Conservation (phyloP, 2,888 invertebrate genomes). For the Ichneumoninae sp. region DNA sequence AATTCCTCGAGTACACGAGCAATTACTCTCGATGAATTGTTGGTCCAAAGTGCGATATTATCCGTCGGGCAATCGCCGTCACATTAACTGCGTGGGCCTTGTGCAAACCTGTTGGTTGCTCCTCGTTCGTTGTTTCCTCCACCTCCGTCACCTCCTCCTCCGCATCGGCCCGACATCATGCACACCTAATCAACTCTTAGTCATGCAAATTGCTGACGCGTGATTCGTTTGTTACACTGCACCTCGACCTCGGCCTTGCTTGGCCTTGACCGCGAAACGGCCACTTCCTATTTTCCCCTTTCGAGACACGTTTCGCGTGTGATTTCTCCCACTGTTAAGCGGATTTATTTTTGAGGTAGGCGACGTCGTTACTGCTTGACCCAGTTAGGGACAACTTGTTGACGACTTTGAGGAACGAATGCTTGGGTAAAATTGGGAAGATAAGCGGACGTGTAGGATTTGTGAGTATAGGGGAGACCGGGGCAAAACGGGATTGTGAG, state of each 20-base stretch:
- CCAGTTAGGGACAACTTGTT: not conserved
- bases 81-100: constrained; percentile 26
- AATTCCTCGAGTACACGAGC: constrained; percentile 28
- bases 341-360: not conserved
- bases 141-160: constrained; percentile 5
- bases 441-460: not conserved
- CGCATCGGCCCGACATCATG: constrained; percentile 46
- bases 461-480: too few relatives aligned
- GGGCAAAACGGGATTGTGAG: too few relatives aligned
- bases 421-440: not conserved
- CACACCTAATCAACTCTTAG: constrained; percentile 52
- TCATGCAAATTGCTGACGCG: constrained; percentile 54
- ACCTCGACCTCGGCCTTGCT: constrained; percentile 28
- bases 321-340: not conserved
- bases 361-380: constrained; percentile 5
- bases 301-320: constrained; percentile 2
- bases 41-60: constrained; percentile 45
- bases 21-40: constrained; percentile 26
- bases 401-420: not conserved
- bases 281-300: constrained; percentile 1
- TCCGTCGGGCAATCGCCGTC: constrained; percentile 43
- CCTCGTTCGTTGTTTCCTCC: constrained; percentile 36
- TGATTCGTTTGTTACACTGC: constrained; percentile 53
- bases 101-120: constrained; percentile 39
- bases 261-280: constrained; percentile 32